These are phyloP conservation scores for Physocephala rufipes DNA, from an alignment of 2,888 invertebrate species.

Conservation along the genomic window DNA sequence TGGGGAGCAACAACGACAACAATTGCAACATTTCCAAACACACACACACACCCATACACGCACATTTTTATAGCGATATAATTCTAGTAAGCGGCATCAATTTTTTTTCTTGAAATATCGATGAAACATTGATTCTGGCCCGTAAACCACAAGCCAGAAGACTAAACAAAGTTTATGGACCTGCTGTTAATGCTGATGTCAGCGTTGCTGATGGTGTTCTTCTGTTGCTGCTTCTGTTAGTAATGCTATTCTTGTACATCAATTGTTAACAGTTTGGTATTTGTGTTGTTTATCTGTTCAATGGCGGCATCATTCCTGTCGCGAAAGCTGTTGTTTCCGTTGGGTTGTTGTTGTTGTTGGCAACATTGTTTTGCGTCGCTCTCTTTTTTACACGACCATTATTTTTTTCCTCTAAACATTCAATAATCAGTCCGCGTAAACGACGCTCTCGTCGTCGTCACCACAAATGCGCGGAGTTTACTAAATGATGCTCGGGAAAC, in stretches of 20 bases:
- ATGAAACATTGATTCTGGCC: no score
- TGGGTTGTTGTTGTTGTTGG: no score
- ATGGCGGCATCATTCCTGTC: conserved; percentile 5
- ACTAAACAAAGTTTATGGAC: background rate
- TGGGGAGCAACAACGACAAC: background rate
- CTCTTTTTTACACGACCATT: background rate
- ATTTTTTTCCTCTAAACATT: background rate
- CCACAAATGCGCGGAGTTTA: background rate
- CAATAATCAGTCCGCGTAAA: background rate
- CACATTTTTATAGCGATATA: conserved; percentile 2
- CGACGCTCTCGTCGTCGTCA: background rate
- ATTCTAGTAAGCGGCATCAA: conserved; percentile 1
- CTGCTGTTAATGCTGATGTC: background rate
- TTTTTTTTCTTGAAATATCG: background rate
- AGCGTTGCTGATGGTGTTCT: background rate
- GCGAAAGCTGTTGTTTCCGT: no score
- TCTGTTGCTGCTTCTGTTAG: background rate
- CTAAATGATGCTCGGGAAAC: background rate
- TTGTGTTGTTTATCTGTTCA: no score
- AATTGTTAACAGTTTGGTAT: no score
- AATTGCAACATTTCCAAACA: background rate
- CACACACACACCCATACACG: no score
- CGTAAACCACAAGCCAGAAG: background rate
- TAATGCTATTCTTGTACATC: background rate
- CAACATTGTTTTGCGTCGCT: background rate